These are phyloP conservation scores for Tetramorium parvispinum DNA, from an alignment of 1,140 invertebrate genomes.

Conservation along the genomic window DNA sequence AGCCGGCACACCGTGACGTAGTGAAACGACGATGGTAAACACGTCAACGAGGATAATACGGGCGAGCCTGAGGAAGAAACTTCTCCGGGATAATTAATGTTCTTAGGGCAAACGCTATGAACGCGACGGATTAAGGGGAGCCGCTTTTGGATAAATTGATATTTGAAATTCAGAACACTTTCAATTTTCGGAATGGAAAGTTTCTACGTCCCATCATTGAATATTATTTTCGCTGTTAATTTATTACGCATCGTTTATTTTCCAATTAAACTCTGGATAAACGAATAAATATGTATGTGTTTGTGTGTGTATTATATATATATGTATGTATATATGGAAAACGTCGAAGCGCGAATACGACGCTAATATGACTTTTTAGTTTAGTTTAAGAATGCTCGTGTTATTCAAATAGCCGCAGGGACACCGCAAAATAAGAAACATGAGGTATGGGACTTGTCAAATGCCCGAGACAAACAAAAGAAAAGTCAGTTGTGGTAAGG, in stretches of 20 bases:
- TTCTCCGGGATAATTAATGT: conserved; percentile 53
- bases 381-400: background rate
- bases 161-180: conserved; percentile 13
- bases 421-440: background rate
- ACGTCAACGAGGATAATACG: conserved; percentile 18
- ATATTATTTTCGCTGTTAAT: background rate
- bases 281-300: background rate
- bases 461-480: background rate
- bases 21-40: conserved; percentile 55
- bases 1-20: conserved; percentile 37
- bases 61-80: conserved; percentile 14
- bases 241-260: background rate
- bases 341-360: background rate
- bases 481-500: conserved; percentile 27
- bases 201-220: background rate
- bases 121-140: background rate
- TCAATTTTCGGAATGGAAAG: background rate
- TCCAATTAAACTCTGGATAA: background rate
- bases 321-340: background rate
- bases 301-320: background rate
- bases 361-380: background rate
- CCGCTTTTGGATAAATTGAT: conserved; percentile 22
- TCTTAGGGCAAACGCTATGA: conserved; percentile 15
- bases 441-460: background rate
- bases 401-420: background rate